These are phyloP conservation scores for Toxotes lorentzi DNA, from an alignment of 2,797 vertebrate species.

Conservation along the genomic window DNA sequence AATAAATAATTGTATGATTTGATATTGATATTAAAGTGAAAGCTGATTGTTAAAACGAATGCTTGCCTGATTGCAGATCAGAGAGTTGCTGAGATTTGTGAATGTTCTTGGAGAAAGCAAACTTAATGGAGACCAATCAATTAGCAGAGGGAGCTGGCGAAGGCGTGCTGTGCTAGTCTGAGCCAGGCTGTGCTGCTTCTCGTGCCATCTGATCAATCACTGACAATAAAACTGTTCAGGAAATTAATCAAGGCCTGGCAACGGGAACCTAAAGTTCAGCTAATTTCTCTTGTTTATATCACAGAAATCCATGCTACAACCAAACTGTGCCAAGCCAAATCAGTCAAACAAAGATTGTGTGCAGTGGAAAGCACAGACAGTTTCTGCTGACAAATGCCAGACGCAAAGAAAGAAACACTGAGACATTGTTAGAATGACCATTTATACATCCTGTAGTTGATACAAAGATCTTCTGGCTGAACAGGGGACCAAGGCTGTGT, in stretches of 20 bases:
- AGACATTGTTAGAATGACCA: neutral
- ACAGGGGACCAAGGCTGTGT: too few species aligned
- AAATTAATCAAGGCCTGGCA: constrained; percentile 46
- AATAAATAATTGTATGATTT: constrained; percentile 37
- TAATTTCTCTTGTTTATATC: constrained; percentile 40
- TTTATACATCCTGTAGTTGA: neutral
- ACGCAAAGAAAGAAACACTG: neutral
- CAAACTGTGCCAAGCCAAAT: constrained; percentile 24
- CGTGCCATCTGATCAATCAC: constrained; percentile 54
- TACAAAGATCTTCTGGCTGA: neutral
- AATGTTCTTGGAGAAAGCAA: constrained; percentile 33
- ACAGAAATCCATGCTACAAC: constrained; percentile 30
- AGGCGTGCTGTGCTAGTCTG: neutral
- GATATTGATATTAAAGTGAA: constrained; percentile 37
- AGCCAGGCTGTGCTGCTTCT: constrained; percentile 20
- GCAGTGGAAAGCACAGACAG: neutral
- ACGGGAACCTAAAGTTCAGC: constrained; percentile 36
- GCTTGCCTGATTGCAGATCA: constrained; percentile 31
- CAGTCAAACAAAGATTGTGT: constrained; percentile 25
- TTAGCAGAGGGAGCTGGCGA: constrained; percentile 38
- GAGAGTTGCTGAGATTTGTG: constrained; percentile 39
- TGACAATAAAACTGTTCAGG: constrained; percentile 49
- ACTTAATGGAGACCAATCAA: constrained; percentile 54
- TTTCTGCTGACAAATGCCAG: neutral
- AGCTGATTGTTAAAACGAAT: constrained; percentile 17